Percentiles rank a stretch among this genome's conserved stretches.
Conservation (phyloP, 2,888 invertebrate genomes). For the Lasioglossum figueresi region DNA sequence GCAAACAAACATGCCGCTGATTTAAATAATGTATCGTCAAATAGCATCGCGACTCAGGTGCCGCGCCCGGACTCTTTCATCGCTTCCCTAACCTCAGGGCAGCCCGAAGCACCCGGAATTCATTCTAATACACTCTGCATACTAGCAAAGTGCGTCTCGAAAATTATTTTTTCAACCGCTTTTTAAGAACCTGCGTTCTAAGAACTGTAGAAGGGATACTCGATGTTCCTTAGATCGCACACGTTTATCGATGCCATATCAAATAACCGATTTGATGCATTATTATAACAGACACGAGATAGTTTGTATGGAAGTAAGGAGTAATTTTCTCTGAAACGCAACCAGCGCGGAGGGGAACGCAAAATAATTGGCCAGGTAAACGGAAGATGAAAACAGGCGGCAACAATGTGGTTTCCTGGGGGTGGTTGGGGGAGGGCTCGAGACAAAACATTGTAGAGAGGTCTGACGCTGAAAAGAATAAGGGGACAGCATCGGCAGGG, state of each 20-base stretch:
- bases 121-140: not conserved
- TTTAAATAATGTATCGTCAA: conserved; percentile 79
- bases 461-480: conserved; percentile 55
- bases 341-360: conserved; percentile 20
- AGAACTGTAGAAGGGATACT: too few relatives aligned
- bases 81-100: conserved; percentile 7
- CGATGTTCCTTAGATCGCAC: too few relatives aligned
- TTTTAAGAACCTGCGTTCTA: not conserved
- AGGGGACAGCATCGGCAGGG: conserved; percentile 63
- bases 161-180: not conserved
- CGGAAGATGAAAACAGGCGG: conserved; percentile 74
- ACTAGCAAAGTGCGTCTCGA: not conserved
- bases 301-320: fast-evolving
- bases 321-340: not conserved
- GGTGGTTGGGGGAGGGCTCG: conserved; percentile 27
- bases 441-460: conserved; percentile 36
- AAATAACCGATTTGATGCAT: not conserved
- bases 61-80: conserved; percentile 64
- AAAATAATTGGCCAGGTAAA: conserved; percentile 63
- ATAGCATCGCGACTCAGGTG: conserved; percentile 69
- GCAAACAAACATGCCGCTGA: conserved; percentile 76
- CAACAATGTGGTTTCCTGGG: conserved; percentile 74
- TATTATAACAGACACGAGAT: not conserved
- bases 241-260: too few relatives aligned
- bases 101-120: not conserved